These are phyloP conservation scores for Albula glossodonta DNA, from an alignment of 2,113 vertebrate species.

Conservation along the genomic window DNA sequence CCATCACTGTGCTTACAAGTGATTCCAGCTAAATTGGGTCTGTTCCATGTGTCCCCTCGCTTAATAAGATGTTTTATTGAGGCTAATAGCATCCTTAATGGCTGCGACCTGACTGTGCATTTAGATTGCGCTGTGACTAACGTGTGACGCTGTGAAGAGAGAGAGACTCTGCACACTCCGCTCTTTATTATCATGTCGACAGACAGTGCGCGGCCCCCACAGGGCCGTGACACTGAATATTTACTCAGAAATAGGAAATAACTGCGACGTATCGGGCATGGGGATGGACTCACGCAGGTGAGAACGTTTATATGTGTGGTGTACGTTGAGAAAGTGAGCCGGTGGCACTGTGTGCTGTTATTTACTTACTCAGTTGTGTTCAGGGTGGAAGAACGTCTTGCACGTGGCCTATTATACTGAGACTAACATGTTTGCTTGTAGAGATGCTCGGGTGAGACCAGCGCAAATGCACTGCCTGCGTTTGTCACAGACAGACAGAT, in stretches of 20 bases:
- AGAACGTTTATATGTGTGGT: no score
- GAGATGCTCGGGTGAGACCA: no score
- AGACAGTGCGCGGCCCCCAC: slow-evolving; percentile 45
- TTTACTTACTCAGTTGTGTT: neutral
- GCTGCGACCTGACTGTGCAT: slow-evolving; percentile 78
- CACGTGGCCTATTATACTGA: neutral
- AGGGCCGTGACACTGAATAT: slow-evolving; percentile 12
- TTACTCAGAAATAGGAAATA: neutral
- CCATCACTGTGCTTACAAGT: slow-evolving; percentile 14
- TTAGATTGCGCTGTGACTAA: slow-evolving; percentile 76
- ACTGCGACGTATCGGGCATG: neutral
- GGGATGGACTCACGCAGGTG: neutral
- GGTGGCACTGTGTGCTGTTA: neutral
- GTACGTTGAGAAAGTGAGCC: neutral
- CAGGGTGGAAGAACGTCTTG: neutral
- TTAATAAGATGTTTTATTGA: slow-evolving; percentile 56
- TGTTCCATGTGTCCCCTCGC: slow-evolving; percentile 29
- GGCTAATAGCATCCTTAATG: slow-evolving; percentile 78
- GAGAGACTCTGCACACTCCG: neutral
- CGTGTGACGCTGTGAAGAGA: slow-evolving; percentile 61
- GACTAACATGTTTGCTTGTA: neutral
- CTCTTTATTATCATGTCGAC: slow-evolving; percentile 72
- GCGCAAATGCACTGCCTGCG: no score
- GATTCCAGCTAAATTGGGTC: slow-evolving; percentile 42
- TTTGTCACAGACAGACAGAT: neutral